phyloP scores from a whole-genome alignment of 2,797 vertebrate genomes.

The Gymnothorax reevesii region DNA sequence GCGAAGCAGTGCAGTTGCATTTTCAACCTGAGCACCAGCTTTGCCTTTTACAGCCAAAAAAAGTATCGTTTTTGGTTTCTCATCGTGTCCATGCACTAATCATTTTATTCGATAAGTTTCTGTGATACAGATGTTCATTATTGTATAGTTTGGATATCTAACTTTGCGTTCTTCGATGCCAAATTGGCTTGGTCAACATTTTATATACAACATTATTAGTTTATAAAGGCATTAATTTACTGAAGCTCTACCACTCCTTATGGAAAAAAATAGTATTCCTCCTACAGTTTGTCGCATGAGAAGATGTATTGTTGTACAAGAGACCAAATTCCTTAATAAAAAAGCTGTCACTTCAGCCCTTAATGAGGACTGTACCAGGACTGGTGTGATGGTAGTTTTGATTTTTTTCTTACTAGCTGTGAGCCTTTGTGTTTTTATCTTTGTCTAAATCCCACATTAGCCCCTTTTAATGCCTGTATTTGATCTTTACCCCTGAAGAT shows the following conservation, averaged over 20 bases:
- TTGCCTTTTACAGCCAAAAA: not conserved
- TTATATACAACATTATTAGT: not conserved
- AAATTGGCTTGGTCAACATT: not conserved
- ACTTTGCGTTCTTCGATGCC: not conserved
- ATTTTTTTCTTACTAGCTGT: not conserved
- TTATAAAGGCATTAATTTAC: not conserved
- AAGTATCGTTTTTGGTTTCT: not conserved
- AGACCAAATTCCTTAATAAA: not conserved
- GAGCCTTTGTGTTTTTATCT: not conserved
- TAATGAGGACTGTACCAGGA: not conserved
- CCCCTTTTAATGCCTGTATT: not conserved
- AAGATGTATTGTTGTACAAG: not conserved
- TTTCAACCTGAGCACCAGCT: not conserved
- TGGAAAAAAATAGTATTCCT: not conserved
- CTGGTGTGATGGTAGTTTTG: not conserved
- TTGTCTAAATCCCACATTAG: slow-evolving; percentile 17
- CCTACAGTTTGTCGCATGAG: not conserved
- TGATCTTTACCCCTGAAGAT: slow-evolving; percentile 6
- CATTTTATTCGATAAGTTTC: not conserved
- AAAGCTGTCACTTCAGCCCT: not conserved
- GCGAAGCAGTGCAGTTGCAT: not conserved
- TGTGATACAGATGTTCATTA: not conserved
- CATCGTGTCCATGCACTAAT: not conserved
- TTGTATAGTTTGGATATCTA: not conserved
- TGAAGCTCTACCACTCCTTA: not conserved